These are phyloP conservation scores for Charina bottae DNA, from an alignment of 2,113 vertebrate genomes.

Conservation along the genomic window DNA sequence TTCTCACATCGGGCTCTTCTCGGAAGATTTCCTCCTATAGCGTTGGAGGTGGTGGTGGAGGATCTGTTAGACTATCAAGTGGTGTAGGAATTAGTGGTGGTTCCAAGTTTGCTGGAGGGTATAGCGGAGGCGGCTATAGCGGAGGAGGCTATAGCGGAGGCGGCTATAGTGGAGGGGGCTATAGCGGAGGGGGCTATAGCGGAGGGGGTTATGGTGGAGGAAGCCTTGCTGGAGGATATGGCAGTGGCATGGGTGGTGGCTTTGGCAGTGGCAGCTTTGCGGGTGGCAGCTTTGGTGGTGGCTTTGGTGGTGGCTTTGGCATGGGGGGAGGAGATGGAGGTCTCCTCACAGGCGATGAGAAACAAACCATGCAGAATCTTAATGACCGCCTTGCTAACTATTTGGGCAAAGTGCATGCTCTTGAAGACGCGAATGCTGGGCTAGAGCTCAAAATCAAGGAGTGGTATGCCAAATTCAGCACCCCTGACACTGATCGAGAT, in stretches of 20 bases:
- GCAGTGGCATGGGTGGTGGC: background rate
- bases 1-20: conserved; percentile 44
- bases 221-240: conserved; percentile 27
- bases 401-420: conserved; percentile 75
- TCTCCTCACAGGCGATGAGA: conserved; percentile 73
- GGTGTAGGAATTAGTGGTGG: conserved; percentile 21
- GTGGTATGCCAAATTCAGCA: conserved; percentile 65
- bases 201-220: conserved; percentile 25
- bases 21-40: conserved; percentile 41
- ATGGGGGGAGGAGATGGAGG: conserved; percentile 50
- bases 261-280: background rate
- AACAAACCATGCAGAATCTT: conserved; percentile 82
- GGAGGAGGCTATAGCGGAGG: conserved; percentile 34
- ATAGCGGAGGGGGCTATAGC: conserved; percentile 17
- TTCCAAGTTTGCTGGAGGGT: background rate
- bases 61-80: conserved; percentile 36
- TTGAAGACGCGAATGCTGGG: conserved; percentile 78
- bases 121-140: conserved; percentile 28
- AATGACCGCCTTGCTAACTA: conserved; percentile 84
- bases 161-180: conserved; percentile 6
- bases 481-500: conserved; percentile 62
- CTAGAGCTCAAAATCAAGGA: conserved; percentile 75
- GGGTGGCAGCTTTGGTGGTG: conserved; percentile 27
- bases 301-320: conserved; percentile 22
- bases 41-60: conserved; percentile 40